phyloP scores from a whole-genome alignment of 1,140 invertebrate genomes.

The Meteorus sp. region DNA sequence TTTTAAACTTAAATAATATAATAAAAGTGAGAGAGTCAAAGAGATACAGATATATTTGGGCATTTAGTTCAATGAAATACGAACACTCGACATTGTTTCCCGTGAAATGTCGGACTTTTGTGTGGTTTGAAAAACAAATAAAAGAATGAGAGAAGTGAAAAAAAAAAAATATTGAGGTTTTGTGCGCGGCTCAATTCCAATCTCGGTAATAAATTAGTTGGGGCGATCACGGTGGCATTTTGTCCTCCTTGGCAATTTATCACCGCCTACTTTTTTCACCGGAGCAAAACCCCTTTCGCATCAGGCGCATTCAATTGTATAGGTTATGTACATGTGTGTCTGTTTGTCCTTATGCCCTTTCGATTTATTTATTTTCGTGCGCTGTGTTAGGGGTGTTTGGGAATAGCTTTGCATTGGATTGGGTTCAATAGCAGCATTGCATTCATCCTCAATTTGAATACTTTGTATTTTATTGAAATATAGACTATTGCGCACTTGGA shows the following conservation, averaged over 20 bases:
- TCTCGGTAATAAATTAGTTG: constrained; percentile 48
- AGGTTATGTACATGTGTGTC: no score
- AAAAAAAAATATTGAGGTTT: no score
- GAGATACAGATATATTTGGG: background rate
- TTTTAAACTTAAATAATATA: no score
- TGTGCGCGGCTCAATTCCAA: constrained; percentile 49
- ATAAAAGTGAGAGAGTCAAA: no score
- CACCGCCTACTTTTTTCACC: constrained; percentile 4
- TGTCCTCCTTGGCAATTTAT: constrained; percentile 42
- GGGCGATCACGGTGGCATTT: constrained; percentile 55
- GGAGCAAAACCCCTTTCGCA: background rate
- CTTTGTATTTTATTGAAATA: no score
- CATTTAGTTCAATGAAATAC: constrained; percentile 3
- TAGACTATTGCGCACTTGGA: no score
- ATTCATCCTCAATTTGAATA: no score
- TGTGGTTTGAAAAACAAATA: constrained; percentile 18
- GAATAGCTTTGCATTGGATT: background rate
- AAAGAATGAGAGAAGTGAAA: no score
- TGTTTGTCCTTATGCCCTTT: no score
- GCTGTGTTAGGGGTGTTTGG: no score
- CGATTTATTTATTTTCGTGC: no score
- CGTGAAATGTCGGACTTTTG: constrained; percentile 23
- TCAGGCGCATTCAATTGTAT: no score
- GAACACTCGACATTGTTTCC: constrained; percentile 26
- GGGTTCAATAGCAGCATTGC: background rate